phyloP scores from a whole-genome alignment of 2,113 vertebrate species.

The Istiophorus platypterus region DNA sequence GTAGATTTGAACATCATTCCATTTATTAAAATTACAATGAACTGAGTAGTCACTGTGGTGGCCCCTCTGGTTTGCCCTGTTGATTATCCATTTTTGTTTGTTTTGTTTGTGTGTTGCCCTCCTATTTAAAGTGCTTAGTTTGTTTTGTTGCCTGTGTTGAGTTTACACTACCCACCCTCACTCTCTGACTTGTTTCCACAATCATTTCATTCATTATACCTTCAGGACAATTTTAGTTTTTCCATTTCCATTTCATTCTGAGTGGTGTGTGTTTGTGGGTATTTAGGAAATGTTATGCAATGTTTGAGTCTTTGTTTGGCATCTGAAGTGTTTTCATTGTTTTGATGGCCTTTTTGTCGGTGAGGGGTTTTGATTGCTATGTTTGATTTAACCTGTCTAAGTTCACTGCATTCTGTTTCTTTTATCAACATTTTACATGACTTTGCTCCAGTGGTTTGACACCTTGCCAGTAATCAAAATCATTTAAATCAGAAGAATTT shows the following conservation, averaged over 20 bases:
- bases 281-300: background rate
- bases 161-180: background rate
- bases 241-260: background rate
- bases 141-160: background rate
- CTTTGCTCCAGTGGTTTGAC: background rate
- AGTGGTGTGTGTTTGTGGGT: background rate
- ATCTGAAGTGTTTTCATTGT: conserved; percentile 2
- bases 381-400: conserved; percentile 14
- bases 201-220: background rate
- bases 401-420: background rate
- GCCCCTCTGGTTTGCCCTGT: background rate
- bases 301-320: background rate
- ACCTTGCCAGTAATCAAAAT: background rate
- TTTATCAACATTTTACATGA: background rate
- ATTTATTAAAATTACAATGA: background rate
- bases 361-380: background rate
- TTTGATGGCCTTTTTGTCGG: background rate
- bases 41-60: background rate
- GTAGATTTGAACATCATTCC: no score
- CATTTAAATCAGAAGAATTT: background rate
- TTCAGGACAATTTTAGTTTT: background rate
- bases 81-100: background rate
- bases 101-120: background rate
- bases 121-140: background rate
- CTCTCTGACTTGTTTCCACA: background rate